Base-by-base conservation (phyloP, 2,888 invertebrate genomes). In the Napeogenes inachia region DNA sequence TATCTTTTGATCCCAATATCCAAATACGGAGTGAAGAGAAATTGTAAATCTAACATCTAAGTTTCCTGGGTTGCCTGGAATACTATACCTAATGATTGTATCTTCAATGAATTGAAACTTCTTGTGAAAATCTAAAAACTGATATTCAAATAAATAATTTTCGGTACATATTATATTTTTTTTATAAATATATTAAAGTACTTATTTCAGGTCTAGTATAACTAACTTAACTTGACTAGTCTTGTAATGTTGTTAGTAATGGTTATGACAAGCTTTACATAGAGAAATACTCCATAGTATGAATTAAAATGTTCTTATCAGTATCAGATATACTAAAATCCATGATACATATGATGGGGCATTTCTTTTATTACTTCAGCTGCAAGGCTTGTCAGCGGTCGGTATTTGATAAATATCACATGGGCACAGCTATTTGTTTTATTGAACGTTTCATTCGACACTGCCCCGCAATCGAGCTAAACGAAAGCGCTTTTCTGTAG, bases 21-120 rank as follows among this genome's bases (percentile, higher is more conserved):
- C 47, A n/a, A 47, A 13, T 47, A 47, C n/a, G 6, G 21, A n/a
- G n/a, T n/a, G 13, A n/a, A 47, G 47, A 47, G 64, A 63, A 56
- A 63, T 63, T 59, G 61, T 59, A 63, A 60, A 63, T 63, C 60
- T 42, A 57, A 57, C 54, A 46, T 53, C 57, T 56, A 56, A 60
- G 60, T 63, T 60, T 60, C 63, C 60, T 56, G 50, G 54, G 13
- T 6, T 21, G 35, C 47, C 45, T 50, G 33, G 35, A 21, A 54
- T 54, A 12, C 32, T 35, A 32, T 8, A 55, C 1, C 13, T 4
- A 38, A 1, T 55, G n/a, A 12, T 35, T 21, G n/a, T 47, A 13
- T 47, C 47, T 47, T 47, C 13, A 47, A 47, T 13, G 47, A 47
- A 47, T 47, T 13, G 13, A 13, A 47, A 47, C 6, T 47, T 47